phyloP scores from a whole-genome alignment of 1,140 invertebrate genomes.

The Brachionus rotundiformis region DNA sequence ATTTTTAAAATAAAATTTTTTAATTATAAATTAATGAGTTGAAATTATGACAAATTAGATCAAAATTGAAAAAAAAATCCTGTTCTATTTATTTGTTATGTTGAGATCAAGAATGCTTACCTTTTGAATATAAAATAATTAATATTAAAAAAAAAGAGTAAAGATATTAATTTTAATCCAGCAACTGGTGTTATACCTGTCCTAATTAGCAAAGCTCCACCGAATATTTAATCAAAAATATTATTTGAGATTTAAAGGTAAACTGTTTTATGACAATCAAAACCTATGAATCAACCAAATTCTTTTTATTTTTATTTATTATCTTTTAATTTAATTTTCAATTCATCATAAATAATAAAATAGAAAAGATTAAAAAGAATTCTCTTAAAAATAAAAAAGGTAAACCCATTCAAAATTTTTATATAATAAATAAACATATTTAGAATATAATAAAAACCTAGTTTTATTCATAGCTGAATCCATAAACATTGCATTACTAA shows the following conservation, averaged over 20 bases:
- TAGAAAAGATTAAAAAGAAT: not conserved
- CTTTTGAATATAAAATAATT: not conserved
- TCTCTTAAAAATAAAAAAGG: not conserved
- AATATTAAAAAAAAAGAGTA: not conserved
- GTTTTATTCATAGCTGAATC: not conserved
- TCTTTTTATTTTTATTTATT: not conserved
- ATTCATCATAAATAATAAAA: slow-evolving; percentile 6
- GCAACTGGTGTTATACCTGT: not conserved
- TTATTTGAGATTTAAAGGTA: slow-evolving; percentile 9
- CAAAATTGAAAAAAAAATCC: too few species aligned
- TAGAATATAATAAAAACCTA: slow-evolving; percentile 5
- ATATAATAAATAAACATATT: slow-evolving; percentile 1
- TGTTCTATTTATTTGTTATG: too few species aligned
- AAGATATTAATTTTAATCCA: not conserved
- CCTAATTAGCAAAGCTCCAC: not conserved
- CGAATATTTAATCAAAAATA: slow-evolving; percentile 16
- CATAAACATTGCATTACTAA: not conserved
- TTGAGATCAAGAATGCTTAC: not conserved
- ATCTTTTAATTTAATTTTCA: slow-evolving; percentile 15
- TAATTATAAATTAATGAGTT: too few species aligned
- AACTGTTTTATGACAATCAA: slow-evolving; percentile 9
- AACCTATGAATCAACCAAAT: not conserved
- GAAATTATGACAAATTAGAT: too few species aligned
- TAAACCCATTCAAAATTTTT: slow-evolving; percentile 6
- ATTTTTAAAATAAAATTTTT: too few species aligned